Evolutionary conservation across 2,888 invertebrate genomes (phyloP).

Genomic region (Pheosia tremula): DNA sequence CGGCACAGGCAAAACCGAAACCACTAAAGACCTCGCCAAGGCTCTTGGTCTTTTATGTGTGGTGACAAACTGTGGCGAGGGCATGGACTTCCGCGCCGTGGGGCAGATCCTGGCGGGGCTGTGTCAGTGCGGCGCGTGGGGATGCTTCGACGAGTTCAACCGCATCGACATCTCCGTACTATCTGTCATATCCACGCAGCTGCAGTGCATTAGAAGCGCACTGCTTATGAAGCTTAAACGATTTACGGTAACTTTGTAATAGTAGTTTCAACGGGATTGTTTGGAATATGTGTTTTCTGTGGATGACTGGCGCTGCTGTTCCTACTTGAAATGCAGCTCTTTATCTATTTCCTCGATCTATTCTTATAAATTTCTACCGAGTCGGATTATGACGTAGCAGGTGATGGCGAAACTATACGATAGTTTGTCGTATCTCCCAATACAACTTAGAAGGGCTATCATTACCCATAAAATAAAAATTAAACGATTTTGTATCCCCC

Average conservation of each 20-base stretch:
- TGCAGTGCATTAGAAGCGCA: constrained; percentile 95
- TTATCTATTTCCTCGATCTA: too few relatives aligned
- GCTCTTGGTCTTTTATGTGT: constrained; percentile 92
- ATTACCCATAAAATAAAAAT: background rate
- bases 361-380: too few relatives aligned
- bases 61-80: constrained; percentile 97
- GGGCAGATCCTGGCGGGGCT: constrained; percentile 89
- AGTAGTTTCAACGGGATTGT: too few relatives aligned
- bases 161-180: constrained; percentile 96
- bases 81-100: constrained; percentile 94
- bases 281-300: too few relatives aligned
- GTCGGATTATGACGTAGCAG: too few relatives aligned
- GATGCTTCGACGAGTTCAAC: constrained; percentile 98
- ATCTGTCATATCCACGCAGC: constrained; percentile 96
- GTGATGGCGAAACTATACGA: too few relatives aligned
- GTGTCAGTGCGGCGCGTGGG: constrained; percentile 97
- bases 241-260: constrained; percentile 86
- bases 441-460: too few relatives aligned
- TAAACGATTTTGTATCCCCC: background rate
- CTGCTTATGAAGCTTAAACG: constrained; percentile 89
- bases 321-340: too few relatives aligned
- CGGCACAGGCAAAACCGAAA: constrained; percentile 96
- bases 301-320: too few relatives aligned
- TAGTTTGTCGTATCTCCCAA: too few relatives aligned
- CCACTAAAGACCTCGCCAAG: constrained; percentile 95